Percentiles rank a stretch among this genome's conserved stretches.
Evolutionary conservation across 2,113 vertebrate species (phyloP).

Genomic region (Lasiurus cinereus): DNA sequence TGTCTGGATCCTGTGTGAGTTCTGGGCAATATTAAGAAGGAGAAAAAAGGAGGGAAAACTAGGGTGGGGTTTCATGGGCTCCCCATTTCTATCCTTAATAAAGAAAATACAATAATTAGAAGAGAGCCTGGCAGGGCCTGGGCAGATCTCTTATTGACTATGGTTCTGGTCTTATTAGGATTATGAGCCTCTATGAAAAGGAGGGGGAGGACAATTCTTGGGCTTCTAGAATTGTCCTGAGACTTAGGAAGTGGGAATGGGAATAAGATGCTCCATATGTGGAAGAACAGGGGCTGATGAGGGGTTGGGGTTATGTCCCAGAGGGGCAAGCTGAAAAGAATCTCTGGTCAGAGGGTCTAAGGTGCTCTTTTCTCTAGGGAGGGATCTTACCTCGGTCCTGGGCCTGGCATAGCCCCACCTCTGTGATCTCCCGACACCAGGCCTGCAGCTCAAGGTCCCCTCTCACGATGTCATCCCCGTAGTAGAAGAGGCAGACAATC

Average conservation of each 20-base stretch:
- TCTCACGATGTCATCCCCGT: background rate
- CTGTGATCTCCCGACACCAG: background rate
- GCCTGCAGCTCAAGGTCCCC: background rate
- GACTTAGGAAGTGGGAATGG: background rate
- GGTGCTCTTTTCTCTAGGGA: background rate
- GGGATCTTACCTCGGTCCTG: constrained; percentile 74
- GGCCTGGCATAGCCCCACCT: constrained; percentile 43
- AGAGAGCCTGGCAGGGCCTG: background rate
- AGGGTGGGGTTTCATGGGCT: background rate
- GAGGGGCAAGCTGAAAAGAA: background rate
- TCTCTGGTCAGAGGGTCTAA: background rate
- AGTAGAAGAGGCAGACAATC: background rate
- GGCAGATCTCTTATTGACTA: background rate
- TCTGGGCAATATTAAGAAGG: background rate
- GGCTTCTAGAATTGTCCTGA: background rate
- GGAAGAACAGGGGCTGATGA: background rate
- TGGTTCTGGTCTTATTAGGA: background rate
- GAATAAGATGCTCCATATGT: background rate
- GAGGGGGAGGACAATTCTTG: background rate
- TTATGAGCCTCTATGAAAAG: background rate
- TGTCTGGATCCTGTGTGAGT: background rate
- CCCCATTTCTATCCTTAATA: background rate
- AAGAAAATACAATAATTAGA: background rate
- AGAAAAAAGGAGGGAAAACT: background rate
- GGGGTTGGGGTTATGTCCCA: background rate